A percentile compares a stretch with the other conserved stretches of the same genome.
Conservation (phyloP, 92 coral and sea anemone genomes). For the Siderastrea radians region DNA sequence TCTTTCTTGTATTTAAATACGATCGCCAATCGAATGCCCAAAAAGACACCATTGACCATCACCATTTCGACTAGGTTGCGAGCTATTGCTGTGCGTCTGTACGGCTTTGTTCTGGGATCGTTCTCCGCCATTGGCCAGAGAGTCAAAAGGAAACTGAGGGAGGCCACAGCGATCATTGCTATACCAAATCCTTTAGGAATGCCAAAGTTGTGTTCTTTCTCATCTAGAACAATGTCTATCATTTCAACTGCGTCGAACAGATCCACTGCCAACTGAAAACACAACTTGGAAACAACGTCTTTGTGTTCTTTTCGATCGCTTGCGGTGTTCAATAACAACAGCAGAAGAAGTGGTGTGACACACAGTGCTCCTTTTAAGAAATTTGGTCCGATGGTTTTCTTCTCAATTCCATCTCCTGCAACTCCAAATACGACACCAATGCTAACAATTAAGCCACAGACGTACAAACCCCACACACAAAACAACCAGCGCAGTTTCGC, state of each 20-base stretch:
- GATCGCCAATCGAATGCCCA: constrained; percentile 47
- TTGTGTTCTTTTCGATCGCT: not conserved
- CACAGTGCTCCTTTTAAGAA: not conserved
- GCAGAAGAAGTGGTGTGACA: not conserved
- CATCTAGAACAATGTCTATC: constrained; percentile 41
- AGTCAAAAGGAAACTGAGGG: constrained; percentile 23
- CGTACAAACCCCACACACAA: not conserved
- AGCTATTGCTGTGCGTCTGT: not conserved
- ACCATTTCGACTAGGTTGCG: not conserved
- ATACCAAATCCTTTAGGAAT: constrained; percentile 12
- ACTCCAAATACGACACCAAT: not conserved
- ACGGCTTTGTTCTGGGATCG: not conserved
- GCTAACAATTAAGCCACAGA: not conserved
- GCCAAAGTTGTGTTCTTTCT: constrained; percentile 35
- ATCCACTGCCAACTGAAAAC: constrained; percentile 51
- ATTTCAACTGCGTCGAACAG: constrained; percentile 70
- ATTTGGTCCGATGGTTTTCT: not conserved
- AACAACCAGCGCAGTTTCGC: not conserved
- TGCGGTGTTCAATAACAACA: constrained; percentile 32
- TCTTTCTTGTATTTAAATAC: constrained; percentile 48
- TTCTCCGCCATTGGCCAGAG: constrained; percentile 5
- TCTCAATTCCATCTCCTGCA: not conserved
- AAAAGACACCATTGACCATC: constrained; percentile 44
- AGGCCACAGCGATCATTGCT: constrained; percentile 17
- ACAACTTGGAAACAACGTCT: constrained; percentile 45